A percentile compares a stretch with the other conserved stretches of the same genome.
These are phyloP conservation scores for Xenentodon cancila DNA, from an alignment of 2,797 vertebrate species.

Conservation along the genomic window DNA sequence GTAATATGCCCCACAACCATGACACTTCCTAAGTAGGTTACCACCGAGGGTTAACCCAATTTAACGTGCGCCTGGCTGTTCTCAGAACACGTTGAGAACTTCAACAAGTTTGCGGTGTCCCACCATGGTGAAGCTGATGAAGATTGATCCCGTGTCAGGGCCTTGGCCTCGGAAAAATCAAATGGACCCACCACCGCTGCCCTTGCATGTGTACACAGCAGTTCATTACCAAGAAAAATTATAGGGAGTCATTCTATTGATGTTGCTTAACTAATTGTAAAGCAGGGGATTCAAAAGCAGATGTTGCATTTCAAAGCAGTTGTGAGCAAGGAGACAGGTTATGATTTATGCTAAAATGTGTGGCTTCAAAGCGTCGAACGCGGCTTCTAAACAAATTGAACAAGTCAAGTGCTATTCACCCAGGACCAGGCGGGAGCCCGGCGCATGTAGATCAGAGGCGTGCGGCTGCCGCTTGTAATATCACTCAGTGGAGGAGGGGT, in stretches of 20 bases:
- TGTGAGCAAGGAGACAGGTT: slow-evolving; percentile 85
- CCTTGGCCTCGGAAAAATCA: slow-evolving; percentile 58
- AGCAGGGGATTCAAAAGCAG: slow-evolving; percentile 85
- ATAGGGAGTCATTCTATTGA: slow-evolving; percentile 85
- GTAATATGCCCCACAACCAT: slow-evolving; percentile 82
- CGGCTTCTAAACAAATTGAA: slow-evolving; percentile 91
- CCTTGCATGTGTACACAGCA: slow-evolving; percentile 71
- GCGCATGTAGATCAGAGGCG: slow-evolving; percentile 84
- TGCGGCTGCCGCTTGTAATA: slow-evolving; percentile 88
- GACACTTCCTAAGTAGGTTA: slow-evolving; percentile 84
- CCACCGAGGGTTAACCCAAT: slow-evolving; percentile 72
- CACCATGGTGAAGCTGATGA: slow-evolving; percentile 1
- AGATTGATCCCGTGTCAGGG: slow-evolving; percentile 54
- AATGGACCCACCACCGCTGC: slow-evolving; percentile 48
- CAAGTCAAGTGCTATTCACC: slow-evolving; percentile 90
- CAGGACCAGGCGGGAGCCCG: slow-evolving; percentile 83
- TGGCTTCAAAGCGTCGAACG: slow-evolving; percentile 89
- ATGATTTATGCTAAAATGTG: slow-evolving; percentile 92
- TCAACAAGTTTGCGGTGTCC: slow-evolving; percentile 41
- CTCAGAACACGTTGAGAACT: slow-evolving; percentile 47
- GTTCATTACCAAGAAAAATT: slow-evolving; percentile 83
- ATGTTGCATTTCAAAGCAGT: slow-evolving; percentile 89
- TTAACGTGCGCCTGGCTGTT: slow-evolving; percentile 61
- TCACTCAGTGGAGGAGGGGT: slow-evolving; percentile 83
- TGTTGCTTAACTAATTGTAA: slow-evolving; percentile 87